Percentiles rank a stretch among this genome's conserved stretches.
Evolutionary conservation across 2,888 invertebrate genomes (phyloP).

Genomic region (Phyto melanocephala): DNA sequence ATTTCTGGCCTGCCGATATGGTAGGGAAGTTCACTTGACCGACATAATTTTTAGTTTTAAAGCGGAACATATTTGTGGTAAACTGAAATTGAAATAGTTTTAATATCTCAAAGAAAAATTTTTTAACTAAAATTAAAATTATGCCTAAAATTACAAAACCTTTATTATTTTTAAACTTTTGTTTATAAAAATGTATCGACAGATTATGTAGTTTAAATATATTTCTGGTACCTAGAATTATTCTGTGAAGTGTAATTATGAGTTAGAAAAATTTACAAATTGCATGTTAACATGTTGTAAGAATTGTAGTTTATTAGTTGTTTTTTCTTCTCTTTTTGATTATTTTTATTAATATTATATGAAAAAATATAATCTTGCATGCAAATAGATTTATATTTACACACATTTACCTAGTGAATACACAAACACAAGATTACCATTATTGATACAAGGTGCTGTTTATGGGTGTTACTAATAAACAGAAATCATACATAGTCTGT

Average conservation of each 20-base stretch:
- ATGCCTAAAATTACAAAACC: no score
- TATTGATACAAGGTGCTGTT: conserved; percentile 49
- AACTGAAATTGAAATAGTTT: no score
- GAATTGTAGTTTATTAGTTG: conserved; percentile 27
- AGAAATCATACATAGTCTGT: background rate
- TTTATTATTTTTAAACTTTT: no score
- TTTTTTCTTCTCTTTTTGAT: no score
- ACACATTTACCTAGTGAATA: background rate
- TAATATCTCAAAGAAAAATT: no score
- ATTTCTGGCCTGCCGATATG: no score
- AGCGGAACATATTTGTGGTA: no score
- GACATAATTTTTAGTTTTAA: no score
- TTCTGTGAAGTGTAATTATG: background rate
- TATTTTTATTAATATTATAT: conserved; percentile 23
- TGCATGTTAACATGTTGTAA: conserved; percentile 57
- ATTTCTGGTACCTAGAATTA: background rate
- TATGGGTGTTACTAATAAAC: conserved; percentile 24
- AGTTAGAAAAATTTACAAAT: conserved; percentile 6
- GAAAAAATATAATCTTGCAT: background rate
- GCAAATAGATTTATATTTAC: background rate
- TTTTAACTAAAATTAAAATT: no score
- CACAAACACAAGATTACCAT: conserved; percentile 10
- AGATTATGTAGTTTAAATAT: background rate
- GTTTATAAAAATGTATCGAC: no score
- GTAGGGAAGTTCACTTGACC: no score